Evolutionary conservation across 2,888 invertebrate species (phyloP).

Genomic region (Spicauda simplicius): DNA sequence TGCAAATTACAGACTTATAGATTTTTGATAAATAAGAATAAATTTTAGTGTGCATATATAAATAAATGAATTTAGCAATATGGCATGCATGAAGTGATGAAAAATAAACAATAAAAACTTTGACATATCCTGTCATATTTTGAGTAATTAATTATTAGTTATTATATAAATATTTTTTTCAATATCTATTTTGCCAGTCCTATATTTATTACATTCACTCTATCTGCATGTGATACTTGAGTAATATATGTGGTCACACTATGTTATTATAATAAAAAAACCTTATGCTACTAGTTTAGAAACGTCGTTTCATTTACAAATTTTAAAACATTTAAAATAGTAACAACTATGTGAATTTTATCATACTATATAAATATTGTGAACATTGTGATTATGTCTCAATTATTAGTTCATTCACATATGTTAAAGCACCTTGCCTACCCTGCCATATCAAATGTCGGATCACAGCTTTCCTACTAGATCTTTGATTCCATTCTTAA

Average conservation of each 20-base stretch:
- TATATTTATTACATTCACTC: background rate
- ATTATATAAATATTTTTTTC: too few relatives aligned
- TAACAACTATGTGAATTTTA: background rate
- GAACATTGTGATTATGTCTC: conserved; percentile 13
- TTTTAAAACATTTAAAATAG: background rate
- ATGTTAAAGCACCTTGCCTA: conserved; percentile 27
- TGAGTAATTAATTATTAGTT: background rate
- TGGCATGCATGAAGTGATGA: conserved; percentile 22
- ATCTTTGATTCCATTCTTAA: background rate
- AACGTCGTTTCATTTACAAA: background rate
- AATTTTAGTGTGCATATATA: conserved; percentile 6
- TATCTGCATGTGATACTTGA: background rate
- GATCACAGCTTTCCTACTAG: background rate
- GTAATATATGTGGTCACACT: conserved; percentile 1
- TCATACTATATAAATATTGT: background rate
- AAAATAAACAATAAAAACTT: background rate
- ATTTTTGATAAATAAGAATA: conserved; percentile 29
- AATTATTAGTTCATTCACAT: conserved; percentile 1
- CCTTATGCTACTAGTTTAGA: background rate
- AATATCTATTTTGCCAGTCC: background rate
- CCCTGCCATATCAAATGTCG: conserved; percentile 23
- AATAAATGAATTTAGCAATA: conserved; percentile 11
- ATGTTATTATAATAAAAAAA: background rate
- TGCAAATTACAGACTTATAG: conserved; percentile 72
- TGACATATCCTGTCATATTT: background rate